Percentiles rank a stretch among this genome's conserved stretches.
Evolutionary conservation across 2,888 invertebrate species (phyloP).

Genomic region (Lycia hirtaria): DNA sequence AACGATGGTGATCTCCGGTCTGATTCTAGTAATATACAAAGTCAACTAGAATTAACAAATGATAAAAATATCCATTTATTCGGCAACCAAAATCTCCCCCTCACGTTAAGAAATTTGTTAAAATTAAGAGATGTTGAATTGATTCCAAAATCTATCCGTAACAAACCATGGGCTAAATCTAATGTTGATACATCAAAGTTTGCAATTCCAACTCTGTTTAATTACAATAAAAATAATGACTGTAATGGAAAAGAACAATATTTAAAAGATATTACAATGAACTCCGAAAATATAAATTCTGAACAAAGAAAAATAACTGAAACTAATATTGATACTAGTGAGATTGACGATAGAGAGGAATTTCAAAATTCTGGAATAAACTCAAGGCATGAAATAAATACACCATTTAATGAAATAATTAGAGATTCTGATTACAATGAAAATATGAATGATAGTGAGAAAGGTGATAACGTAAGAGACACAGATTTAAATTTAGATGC

Average conservation of each 20-base stretch:
- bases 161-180: slow-evolving; percentile 17
- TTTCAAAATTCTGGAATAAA: background rate
- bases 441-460: background rate
- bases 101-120: slow-evolving; percentile 51
- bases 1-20: slow-evolving; percentile 35
- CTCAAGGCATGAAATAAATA: background rate
- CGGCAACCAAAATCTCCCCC: slow-evolving; percentile 33
- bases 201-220: slow-evolving; percentile 12
- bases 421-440: background rate
- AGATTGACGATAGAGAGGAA: background rate
- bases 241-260: background rate
- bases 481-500: slow-evolving; percentile 11
- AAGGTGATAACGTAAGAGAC: background rate
- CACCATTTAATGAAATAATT: background rate
- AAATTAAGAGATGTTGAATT: slow-evolving; percentile 63
- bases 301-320: background rate
- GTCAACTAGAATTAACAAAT: slow-evolving; percentile 20
- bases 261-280: background rate
- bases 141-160: slow-evolving; percentile 31
- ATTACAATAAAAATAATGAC: slow-evolving; percentile 17
- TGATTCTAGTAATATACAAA: slow-evolving; percentile 38
- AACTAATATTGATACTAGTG: background rate
- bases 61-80: slow-evolving; percentile 7
- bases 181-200: slow-evolving; percentile 15
- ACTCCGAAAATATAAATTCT: background rate